Evolutionary conservation across 2,888 invertebrate genomes (phyloP), one percentile per base, ranked within the genome.

Genomic region (Chromoteleia sp.): DNA sequence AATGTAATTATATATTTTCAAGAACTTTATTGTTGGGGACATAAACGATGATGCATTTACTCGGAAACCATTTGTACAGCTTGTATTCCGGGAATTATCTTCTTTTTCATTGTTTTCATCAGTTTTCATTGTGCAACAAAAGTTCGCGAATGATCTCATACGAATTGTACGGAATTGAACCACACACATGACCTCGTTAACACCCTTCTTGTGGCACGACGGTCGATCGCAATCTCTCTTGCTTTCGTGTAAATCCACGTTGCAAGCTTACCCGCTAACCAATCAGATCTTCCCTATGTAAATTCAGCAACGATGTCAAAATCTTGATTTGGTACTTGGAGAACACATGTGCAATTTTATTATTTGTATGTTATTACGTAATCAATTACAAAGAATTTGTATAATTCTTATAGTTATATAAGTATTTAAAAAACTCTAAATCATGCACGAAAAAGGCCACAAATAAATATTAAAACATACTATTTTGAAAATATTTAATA

Each of bases 121-220:
- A 45, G 5, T 17, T 58, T 41, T 1, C 56, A 15, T 33, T 50
- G 30, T 25, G 36, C 15, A 58, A 52, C 39, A 50, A 36, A 54
- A 36, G 21, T 50, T 61, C 39, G 41, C 52, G 48, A 43, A 41
- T 63, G 33, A 61, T 70, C 48, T 70, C 58, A 48, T 70, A 36
- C 19, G 58, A 15, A 58, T 58, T 29, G 41, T 63, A 63, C 43
- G 73, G 63, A 63, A 63, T 73, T 73, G 43, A 54, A 63, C 48
- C 61, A 63, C 71, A 63, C 52, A 63, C 61, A 61, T 73, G 73
- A 73, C 61, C 73, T 73, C 73, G 63, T 73, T 73, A 73, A 41
- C 33, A 54, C 61, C 41, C 48, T 59, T 41, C 73, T 50, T 15
- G 21, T 63, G 48, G 70, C 70, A 58, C 36, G 58, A 70, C 58